Percentiles rank a stretch among this genome's conserved stretches.
These are phyloP conservation scores for Corythaixoides concolor DNA, from an alignment of 2,113 vertebrate genomes.

Conservation along the genomic window DNA sequence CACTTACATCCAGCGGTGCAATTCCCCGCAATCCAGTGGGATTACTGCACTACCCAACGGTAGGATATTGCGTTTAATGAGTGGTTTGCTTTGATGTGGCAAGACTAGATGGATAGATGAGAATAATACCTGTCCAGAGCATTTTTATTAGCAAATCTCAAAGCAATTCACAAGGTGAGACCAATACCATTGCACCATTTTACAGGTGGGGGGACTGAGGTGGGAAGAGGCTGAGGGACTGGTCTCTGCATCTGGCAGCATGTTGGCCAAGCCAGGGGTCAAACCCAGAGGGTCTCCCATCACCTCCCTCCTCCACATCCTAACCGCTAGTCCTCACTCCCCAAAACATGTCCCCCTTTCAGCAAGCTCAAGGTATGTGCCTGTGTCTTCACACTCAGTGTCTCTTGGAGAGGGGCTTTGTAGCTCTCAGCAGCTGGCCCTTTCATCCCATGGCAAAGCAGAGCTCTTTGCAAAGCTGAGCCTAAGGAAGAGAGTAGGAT, in stretches of 20 bases:
- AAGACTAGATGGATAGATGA: background rate
- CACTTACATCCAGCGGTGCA: background rate
- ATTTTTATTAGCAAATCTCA: background rate
- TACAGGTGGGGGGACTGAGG: background rate
- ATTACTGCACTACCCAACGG: rapidly evolving
- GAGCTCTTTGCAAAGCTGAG: background rate
- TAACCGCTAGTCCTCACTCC: background rate
- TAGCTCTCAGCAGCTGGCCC: background rate
- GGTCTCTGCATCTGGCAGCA: rapidly evolving
- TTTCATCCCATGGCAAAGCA: background rate
- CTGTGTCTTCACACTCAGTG: background rate
- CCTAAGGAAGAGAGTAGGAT: background rate
- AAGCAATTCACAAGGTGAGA: background rate
- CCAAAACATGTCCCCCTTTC: background rate
- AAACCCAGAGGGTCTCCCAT: background rate
- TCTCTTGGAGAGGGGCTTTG: background rate
- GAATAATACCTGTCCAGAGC: background rate
- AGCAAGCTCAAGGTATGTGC: background rate
- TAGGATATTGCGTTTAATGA: background rate
- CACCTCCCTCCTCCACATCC: background rate
- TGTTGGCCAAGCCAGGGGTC: background rate
- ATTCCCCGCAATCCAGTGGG: background rate
- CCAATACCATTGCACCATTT: background rate
- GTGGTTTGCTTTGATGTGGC: background rate
- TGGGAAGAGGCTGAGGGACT: background rate